Percentiles rank a stretch among this genome's conserved stretches.
Evolutionary conservation across 2,888 invertebrate species (phyloP).

Genomic region (Drosophila cyrtoloma): DNA sequence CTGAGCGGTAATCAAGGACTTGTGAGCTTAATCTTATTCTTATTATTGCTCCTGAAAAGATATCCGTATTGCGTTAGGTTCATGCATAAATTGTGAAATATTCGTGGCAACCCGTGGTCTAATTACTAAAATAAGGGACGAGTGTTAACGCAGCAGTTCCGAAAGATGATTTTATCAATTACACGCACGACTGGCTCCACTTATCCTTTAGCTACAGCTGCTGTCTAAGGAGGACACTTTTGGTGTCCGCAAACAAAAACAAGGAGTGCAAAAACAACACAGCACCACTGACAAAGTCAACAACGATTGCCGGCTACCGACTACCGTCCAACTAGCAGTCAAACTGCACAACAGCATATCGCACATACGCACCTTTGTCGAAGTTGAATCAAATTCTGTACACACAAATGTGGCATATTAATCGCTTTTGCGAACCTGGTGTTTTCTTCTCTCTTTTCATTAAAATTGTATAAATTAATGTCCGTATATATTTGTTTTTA

Average conservation of each 20-base stretch:
- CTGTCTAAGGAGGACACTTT: slow-evolving; percentile 36
- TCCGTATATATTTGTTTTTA: not conserved
- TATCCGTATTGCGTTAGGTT: slow-evolving; percentile 3
- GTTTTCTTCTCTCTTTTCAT: not conserved
- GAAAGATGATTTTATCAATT: slow-evolving; percentile 65
- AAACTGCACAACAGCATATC: slow-evolving; percentile 29
- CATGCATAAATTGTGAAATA: slow-evolving; percentile 8
- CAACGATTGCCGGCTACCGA: slow-evolving; percentile 13
- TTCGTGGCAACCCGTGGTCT: slow-evolving; percentile 8
- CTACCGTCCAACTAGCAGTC: slow-evolving; percentile 2
- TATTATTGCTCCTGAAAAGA: slow-evolving; percentile 8
- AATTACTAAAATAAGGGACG: slow-evolving; percentile 34
- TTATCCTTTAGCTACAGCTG: not conserved
- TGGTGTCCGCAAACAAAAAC: slow-evolving; percentile 38
- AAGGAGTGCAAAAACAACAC: slow-evolving; percentile 45
- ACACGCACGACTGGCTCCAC: slow-evolving; percentile 48
- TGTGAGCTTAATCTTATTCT: slow-evolving; percentile 33
- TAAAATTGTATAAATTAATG: not conserved
- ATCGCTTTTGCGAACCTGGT: not conserved
- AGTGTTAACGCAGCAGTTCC: slow-evolving; percentile 17
- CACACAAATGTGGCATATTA: not conserved
- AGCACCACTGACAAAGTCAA: slow-evolving; percentile 46
- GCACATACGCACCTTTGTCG: slow-evolving; percentile 45
- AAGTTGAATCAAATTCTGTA: slow-evolving; percentile 6
- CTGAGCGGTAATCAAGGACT: slow-evolving; percentile 32